phyloP scores from a whole-genome alignment of 2,113 vertebrate species.

The Nothoprocta perdicaria region DNA sequence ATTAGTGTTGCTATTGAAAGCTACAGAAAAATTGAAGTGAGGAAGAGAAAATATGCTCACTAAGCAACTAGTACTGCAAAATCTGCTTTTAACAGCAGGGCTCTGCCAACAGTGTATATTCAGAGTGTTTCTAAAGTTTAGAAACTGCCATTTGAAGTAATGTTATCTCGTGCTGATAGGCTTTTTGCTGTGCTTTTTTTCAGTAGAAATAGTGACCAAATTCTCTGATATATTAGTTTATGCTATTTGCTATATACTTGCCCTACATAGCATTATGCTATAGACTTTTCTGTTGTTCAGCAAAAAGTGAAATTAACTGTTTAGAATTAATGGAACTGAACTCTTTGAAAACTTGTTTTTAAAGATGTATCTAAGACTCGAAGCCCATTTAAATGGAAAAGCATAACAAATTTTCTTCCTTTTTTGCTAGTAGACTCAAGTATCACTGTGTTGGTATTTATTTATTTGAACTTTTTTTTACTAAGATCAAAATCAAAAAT shows the following conservation, averaged over 20 bases:
- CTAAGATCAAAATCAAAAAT: background rate
- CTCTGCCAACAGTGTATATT: background rate
- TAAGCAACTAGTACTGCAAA: background rate
- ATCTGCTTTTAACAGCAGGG: background rate
- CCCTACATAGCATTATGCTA: too few relatives aligned
- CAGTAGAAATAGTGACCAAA: background rate
- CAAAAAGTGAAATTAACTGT: background rate
- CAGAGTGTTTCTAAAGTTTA: background rate
- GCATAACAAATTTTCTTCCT: background rate
- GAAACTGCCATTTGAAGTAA: background rate
- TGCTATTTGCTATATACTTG: background rate
- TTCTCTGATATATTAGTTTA: background rate
- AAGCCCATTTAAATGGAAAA: background rate
- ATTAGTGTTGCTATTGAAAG: background rate
- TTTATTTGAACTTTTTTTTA: background rate
- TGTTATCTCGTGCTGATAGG: background rate
- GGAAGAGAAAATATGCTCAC: background rate
- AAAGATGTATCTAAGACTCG: background rate
- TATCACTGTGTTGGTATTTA: background rate
- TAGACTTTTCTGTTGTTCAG: background rate
- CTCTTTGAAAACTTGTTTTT: background rate
- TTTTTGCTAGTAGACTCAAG: background rate
- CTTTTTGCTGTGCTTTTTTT: background rate
- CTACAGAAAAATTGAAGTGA: background rate
- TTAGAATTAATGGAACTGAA: background rate